Evolutionary conservation across 1,140 invertebrate genomes (phyloP).

Genomic region (Anastrepha obliqua): DNA sequence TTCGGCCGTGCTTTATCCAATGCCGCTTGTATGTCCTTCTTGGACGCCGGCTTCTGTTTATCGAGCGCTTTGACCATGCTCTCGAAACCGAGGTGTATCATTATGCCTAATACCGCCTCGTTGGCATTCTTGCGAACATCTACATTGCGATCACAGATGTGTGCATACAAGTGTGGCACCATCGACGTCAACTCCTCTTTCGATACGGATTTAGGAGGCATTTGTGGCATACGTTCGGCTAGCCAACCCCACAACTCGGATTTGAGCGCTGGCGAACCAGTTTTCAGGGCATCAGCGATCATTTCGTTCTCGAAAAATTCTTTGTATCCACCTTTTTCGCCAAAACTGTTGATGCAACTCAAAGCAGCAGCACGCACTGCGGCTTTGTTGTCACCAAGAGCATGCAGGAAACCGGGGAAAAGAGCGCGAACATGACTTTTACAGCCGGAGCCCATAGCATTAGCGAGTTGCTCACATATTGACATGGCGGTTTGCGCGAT

Average conservation of each 20-base stretch:
- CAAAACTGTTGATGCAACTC: slow-evolving; percentile 88
- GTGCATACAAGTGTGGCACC: slow-evolving; percentile 86
- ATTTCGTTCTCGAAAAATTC: slow-evolving; percentile 91
- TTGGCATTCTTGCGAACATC: slow-evolving; percentile 93
- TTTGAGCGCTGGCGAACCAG: slow-evolving; percentile 88
- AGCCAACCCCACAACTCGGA: slow-evolving; percentile 91
- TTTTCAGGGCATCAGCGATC: slow-evolving; percentile 88
- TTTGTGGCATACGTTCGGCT: slow-evolving; percentile 84
- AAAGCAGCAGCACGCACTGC: slow-evolving; percentile 87
- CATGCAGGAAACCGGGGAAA: slow-evolving; percentile 89
- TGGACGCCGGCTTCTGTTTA: slow-evolving; percentile 92
- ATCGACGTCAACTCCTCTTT: slow-evolving; percentile 88
- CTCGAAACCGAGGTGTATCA: slow-evolving; percentile 94
- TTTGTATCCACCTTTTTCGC: slow-evolving; percentile 85
- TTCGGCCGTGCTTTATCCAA: slow-evolving; percentile 91
- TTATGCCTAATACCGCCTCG: slow-evolving; percentile 92
- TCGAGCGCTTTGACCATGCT: slow-evolving; percentile 85
- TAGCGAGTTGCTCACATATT: slow-evolving; percentile 87
- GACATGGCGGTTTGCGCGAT: slow-evolving; percentile 88
- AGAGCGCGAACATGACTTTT: slow-evolving; percentile 87
- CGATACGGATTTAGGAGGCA: slow-evolving; percentile 82
- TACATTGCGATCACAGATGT: slow-evolving; percentile 92
- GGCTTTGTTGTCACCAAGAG: slow-evolving; percentile 81
- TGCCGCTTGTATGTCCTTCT: slow-evolving; percentile 84
- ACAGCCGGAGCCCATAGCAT: slow-evolving; percentile 86